Evolutionary conservation across 1,140 invertebrate species (phyloP), one percentile per base, ranked within the genome.

Genomic region (Brachionus calyciflorus): DNA sequence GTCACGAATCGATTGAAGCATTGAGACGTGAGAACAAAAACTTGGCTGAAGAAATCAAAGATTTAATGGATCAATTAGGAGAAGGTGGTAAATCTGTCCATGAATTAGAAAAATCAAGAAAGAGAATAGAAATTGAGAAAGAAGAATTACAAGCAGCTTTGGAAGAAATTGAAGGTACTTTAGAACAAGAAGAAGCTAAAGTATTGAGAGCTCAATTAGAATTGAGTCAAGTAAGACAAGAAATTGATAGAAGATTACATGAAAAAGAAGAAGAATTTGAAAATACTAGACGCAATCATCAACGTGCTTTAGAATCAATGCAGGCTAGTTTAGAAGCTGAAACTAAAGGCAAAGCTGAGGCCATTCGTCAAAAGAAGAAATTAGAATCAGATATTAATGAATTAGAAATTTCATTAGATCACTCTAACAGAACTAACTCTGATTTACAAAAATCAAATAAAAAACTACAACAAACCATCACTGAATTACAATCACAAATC

Each of bases 251-350:
- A 81, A 90, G 96, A 81, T 93, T 99, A 6, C 69, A 75, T 24
- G 96, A 99, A 89, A 99, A 99, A 88, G 96, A 99, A 85, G 96
- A 99, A 82, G 96, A 99, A 88, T 99, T 99, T 89, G 96, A 99
- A 86, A 98, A 98, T 86, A 98, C 96, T 78, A 83, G 53, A 81
- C 91, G 96, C 86, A 98, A 98, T 86, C 96, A 99, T 88, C 94
- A 98, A 87, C 92, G 96, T 79, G 93, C 94, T 77, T 90, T 99
- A 82, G 96, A 99, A 86, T 96, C 94, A 81, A 98, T 99, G 93
- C 95, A 99, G 88, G 94, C 95, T 80, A 95, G 92, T 82, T 90
- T 99, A 79, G 96, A 99, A 89, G 93, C 95, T 82, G 96, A 99
- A 87, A 91, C 94, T 82, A 96, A 97, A 89, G 95, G 94, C 81